Evolutionary conservation across 2,797 vertebrate genomes (phyloP).

Genomic region (Novumbra hubbsi): DNA sequence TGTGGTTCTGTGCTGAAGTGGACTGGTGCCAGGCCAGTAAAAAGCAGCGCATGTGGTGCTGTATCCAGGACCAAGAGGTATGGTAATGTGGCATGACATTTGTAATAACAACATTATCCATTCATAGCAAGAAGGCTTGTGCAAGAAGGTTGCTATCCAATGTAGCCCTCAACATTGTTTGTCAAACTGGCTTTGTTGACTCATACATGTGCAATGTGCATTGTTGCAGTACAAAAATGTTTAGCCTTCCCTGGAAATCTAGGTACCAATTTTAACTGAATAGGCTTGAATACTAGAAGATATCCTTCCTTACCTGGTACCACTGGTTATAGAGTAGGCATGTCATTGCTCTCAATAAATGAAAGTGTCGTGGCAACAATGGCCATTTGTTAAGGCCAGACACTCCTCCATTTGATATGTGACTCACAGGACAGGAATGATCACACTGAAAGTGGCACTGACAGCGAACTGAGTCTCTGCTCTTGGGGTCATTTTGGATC

Average conservation of each 20-base stretch:
- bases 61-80: conserved; percentile 49
- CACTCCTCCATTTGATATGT: conserved; percentile 8
- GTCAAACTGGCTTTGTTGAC: neutral
- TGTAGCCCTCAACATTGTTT: neutral
- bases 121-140: neutral
- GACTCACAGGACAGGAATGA: conserved; percentile 43
- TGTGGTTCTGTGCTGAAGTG: conserved; percentile 5
- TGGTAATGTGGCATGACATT: conserved; percentile 15
- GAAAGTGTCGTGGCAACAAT: conserved; percentile 26
- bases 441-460: conserved; percentile 36
- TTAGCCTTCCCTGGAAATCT: neutral
- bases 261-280: neutral
- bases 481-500: conserved; percentile 20
- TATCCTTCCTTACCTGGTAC: neutral
- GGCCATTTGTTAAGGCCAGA: conserved; percentile 15
- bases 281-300: neutral
- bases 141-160: neutral
- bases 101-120: neutral
- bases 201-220: neutral
- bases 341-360: neutral
- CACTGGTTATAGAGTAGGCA: neutral
- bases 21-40: conserved; percentile 7
- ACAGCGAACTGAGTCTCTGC: conserved; percentile 28
- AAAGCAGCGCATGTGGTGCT: conserved; percentile 29
- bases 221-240: neutral